Percentiles rank a stretch among this genome's conserved stretches.
phyloP scores from a whole-genome alignment of 2,113 vertebrate species.

The Macquaria australasica region DNA sequence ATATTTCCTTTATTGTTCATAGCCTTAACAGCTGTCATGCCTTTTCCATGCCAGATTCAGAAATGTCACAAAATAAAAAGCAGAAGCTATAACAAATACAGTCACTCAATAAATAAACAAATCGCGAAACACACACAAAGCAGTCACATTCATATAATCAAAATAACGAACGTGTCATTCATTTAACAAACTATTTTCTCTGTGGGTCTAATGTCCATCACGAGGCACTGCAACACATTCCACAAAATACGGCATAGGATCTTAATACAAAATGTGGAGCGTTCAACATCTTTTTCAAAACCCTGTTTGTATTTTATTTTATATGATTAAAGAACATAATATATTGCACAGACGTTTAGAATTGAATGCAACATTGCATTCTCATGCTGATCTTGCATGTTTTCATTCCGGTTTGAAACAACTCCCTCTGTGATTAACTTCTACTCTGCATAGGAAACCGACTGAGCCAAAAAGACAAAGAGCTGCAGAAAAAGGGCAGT shows the following conservation, averaged over 20 bases:
- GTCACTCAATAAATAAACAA: constrained; percentile 81
- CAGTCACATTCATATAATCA: constrained; percentile 66
- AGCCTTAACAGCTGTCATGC: constrained; percentile 76
- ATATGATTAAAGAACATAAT: constrained; percentile 31
- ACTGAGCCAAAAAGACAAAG: constrained; percentile 35
- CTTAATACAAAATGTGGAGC: constrained; percentile 68
- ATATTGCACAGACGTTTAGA: constrained; percentile 52
- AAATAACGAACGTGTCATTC: constrained; percentile 57
- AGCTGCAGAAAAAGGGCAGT: constrained; percentile 54
- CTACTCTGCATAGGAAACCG: constrained; percentile 56
- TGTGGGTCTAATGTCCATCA: constrained; percentile 64
- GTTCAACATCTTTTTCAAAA: constrained; percentile 32
- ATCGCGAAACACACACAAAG: constrained; percentile 67
- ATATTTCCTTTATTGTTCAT: constrained; percentile 76
- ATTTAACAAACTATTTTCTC: constrained; percentile 54
- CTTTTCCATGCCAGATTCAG: constrained; percentile 77
- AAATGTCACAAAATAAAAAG: constrained; percentile 75
- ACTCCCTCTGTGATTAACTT: constrained; percentile 6
- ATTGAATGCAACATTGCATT: constrained; percentile 45
- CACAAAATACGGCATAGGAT: constrained; percentile 60
- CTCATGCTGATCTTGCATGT: constrained; percentile 59
- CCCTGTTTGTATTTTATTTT: constrained; percentile 24
- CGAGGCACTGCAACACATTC: constrained; percentile 77
- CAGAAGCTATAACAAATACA: constrained; percentile 71
- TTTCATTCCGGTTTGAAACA: constrained; percentile 35